phyloP scores from a whole-genome alignment of 2,888 invertebrate genomes.

The Andrena fulva region DNA sequence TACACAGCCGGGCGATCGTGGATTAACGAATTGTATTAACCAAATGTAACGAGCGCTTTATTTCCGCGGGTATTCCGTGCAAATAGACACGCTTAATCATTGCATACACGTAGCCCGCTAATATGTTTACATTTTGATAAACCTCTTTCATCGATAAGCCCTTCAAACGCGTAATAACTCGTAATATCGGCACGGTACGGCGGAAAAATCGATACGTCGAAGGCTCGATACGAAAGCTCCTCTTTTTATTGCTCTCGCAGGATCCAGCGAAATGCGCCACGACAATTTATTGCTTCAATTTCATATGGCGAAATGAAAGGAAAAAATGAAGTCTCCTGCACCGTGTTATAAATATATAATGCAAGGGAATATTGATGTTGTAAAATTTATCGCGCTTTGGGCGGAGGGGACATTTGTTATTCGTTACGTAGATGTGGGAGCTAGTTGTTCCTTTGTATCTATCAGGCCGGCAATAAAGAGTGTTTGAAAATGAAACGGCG shows the following conservation, averaged over 20 bases:
- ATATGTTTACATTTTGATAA: conserved; percentile 65
- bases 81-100: conserved; percentile 65
- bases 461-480: neutral
- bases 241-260: conserved; percentile 49
- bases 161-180: conserved; percentile 59
- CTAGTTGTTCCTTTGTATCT: neutral
- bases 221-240: conserved; percentile 2
- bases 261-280: conserved; percentile 31
- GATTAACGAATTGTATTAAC: conserved; percentile 70
- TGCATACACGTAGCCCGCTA: conserved; percentile 42
- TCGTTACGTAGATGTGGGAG: neutral
- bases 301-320: conserved; percentile 22
- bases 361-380: neutral
- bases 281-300: conserved; percentile 38
- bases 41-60: conserved; percentile 63
- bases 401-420: neutral
- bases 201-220: conserved; percentile 43
- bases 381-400: conserved; percentile 17
- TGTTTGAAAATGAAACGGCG: too few relatives aligned
- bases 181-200: conserved; percentile 40
- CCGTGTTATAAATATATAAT: conserved; percentile 35
- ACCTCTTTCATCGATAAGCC: conserved; percentile 60
- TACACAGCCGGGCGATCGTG: conserved; percentile 41
- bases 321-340: conserved; percentile 4
- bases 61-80: conserved; percentile 60